Percentiles rank a stretch among this genome's conserved stretches.
These are phyloP conservation scores for Pantherophis vulpinus DNA, from an alignment of 2,797 vertebrate genomes.

Conservation along the genomic window DNA sequence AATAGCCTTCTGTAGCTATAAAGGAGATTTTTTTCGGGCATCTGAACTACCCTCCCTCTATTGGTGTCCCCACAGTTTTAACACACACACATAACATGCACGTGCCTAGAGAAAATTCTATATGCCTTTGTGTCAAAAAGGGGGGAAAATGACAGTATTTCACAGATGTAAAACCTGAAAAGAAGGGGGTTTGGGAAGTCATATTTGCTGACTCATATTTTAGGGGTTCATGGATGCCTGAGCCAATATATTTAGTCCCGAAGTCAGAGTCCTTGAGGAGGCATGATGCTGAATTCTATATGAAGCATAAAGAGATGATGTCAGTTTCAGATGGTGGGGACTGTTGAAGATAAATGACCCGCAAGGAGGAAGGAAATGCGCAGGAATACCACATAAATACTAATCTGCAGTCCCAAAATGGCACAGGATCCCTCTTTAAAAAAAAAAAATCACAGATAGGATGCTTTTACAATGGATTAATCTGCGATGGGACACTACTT, in stretches of 20 bases:
- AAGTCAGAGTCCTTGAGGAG: neutral
- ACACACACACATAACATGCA: neutral
- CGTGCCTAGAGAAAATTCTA: neutral
- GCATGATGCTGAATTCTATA: neutral
- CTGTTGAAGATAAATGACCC: neutral
- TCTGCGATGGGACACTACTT: constrained; percentile 9
- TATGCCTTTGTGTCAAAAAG: neutral
- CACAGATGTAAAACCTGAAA: neutral
- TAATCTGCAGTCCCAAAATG: neutral
- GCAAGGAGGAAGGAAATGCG: neutral
- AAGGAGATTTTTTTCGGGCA: accelerated
- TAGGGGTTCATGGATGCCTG: neutral
- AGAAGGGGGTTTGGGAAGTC: neutral
- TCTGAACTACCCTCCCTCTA: neutral
- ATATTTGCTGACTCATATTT: neutral
- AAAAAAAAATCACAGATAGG: neutral
- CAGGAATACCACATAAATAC: neutral
- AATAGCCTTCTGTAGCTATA: neutral
- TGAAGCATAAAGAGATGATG: accelerated
- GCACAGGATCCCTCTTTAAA: neutral
- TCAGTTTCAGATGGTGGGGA: neutral
- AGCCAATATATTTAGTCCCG: neutral
- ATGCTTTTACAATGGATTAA: constrained; percentile 12
- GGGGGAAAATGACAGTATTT: accelerated
- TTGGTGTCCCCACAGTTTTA: neutral